Conservation (phyloP, 2,888 invertebrate species). For the Xestia ashworthii region DNA sequence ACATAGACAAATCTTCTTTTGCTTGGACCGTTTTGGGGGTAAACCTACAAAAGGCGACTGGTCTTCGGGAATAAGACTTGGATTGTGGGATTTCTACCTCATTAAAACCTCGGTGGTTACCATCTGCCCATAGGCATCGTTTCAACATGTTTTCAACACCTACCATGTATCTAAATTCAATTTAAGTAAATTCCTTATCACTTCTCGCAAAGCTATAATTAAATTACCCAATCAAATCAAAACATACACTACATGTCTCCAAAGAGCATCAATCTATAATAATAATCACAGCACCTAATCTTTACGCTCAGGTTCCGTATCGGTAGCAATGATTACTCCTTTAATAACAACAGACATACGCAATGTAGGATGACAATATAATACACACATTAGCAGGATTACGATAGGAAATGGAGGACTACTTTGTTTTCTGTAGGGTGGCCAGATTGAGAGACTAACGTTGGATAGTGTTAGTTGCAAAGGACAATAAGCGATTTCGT, state of each 20-base stretch:
- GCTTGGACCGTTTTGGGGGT: too few relatives aligned
- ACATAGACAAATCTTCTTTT: too few relatives aligned
- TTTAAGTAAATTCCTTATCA: background rate
- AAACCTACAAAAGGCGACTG: too few relatives aligned
- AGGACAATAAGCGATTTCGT: too few relatives aligned
- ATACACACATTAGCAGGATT: constrained; percentile 36
- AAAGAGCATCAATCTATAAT: constrained; percentile 17
- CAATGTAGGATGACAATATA: constrained; percentile 17
- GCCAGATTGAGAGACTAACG: background rate
- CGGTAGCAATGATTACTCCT: constrained; percentile 40
- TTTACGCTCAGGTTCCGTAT: constrained; percentile 37
- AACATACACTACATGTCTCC: constrained; percentile 18
- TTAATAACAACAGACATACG: constrained; percentile 2
- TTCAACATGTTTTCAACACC: background rate
- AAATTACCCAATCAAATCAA: constrained; percentile 31
- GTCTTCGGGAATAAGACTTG: too few relatives aligned
- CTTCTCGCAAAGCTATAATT: constrained; percentile 9
- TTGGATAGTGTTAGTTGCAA: background rate
- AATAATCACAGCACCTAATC: constrained; percentile 37
- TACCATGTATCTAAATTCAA: background rate
- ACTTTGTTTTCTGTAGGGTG: constrained; percentile 4
- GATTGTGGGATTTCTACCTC: too few relatives aligned
- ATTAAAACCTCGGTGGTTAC: too few relatives aligned
- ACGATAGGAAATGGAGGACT: constrained; percentile 26
- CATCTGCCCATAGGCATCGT: too few relatives aligned